Evolutionary conservation across 2,888 invertebrate genomes (phyloP).

Genomic region (Chrysopilus asiliformis): DNA sequence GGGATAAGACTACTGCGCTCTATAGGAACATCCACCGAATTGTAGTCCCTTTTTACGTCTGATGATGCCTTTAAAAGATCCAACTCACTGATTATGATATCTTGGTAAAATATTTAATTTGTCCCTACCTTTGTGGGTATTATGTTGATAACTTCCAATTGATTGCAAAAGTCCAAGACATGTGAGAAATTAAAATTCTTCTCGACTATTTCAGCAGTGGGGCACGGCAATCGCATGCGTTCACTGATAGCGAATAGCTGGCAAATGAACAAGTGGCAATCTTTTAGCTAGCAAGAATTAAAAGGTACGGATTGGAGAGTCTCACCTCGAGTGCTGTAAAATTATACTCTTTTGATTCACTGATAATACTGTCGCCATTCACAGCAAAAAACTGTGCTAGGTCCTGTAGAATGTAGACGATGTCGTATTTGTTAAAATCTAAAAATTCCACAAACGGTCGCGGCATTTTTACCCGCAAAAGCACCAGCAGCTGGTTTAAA

Average conservation of each 20-base stretch:
- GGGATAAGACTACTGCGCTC: conserved; percentile 76
- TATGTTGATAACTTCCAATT: conserved; percentile 43
- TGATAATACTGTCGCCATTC: conserved; percentile 54
- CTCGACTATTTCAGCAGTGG: conserved; percentile 28
- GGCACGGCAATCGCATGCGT: conserved; percentile 74
- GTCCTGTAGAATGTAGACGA: conserved; percentile 70
- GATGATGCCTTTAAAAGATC: conserved; percentile 10
- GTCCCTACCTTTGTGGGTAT: conserved; percentile 28
- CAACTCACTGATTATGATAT: neutral
- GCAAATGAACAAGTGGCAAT: neutral
- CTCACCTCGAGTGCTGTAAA: conserved; percentile 68
- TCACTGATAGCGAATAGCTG: conserved; percentile 85
- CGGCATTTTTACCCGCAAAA: conserved; percentile 67
- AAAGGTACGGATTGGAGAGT: neutral
- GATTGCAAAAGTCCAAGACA: conserved; percentile 74
- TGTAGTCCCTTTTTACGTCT: conserved; percentile 20
- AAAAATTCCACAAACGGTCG: conserved; percentile 70
- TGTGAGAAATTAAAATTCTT: conserved; percentile 76
- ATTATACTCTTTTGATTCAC: conserved; percentile 45
- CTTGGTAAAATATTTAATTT: neutral
- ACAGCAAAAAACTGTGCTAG: conserved; percentile 65
- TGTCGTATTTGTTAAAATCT: conserved; percentile 80
- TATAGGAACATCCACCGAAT: conserved; percentile 40
- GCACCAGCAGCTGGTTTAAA: conserved; percentile 59
- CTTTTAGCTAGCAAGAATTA: neutral